Percentiles rank a stretch among this genome's conserved stretches.
phyloP scores from a whole-genome alignment of 2,888 invertebrate species.

The Tineola bisselliella region DNA sequence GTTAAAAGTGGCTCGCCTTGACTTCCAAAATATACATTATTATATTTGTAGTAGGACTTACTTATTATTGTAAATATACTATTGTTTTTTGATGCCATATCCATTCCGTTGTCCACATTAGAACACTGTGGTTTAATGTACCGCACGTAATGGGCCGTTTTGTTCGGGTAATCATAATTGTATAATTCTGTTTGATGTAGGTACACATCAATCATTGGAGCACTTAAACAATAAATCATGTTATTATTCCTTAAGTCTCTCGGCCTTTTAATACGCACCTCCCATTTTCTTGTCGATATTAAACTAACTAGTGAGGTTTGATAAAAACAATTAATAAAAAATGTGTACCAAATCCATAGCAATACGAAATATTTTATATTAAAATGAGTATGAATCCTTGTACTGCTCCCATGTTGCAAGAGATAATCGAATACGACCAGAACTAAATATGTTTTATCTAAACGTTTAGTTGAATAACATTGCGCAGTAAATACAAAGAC shows the following conservation, averaged over 20 bases:
- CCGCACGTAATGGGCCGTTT: background rate
- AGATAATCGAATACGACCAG: slow-evolving; percentile 36
- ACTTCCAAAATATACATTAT: background rate
- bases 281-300: slow-evolving; percentile 24
- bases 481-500: slow-evolving; percentile 20
- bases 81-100: background rate
- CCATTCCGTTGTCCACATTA: background rate
- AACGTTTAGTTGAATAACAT: slow-evolving; percentile 19
- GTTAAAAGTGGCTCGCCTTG: background rate
- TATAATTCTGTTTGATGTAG: slow-evolving; percentile 17
- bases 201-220: slow-evolving; percentile 16
- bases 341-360: slow-evolving; percentile 43
- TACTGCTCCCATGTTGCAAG: slow-evolving; percentile 27
- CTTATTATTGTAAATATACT: background rate
- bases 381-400: slow-evolving; percentile 24
- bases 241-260: slow-evolving; percentile 22
- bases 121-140: background rate
- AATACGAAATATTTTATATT: slow-evolving; percentile 28
- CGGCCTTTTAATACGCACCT: background rate
- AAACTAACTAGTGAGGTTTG: slow-evolving; percentile 37
- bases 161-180: background rate
- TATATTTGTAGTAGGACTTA: slow-evolving; percentile 1
- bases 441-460: slow-evolving; percentile 22
- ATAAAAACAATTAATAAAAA: slow-evolving; percentile 39
- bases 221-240: slow-evolving; percentile 18